Evolutionary conservation across 2,888 invertebrate species (phyloP).

Genomic region (Apamea sordens): DNA sequence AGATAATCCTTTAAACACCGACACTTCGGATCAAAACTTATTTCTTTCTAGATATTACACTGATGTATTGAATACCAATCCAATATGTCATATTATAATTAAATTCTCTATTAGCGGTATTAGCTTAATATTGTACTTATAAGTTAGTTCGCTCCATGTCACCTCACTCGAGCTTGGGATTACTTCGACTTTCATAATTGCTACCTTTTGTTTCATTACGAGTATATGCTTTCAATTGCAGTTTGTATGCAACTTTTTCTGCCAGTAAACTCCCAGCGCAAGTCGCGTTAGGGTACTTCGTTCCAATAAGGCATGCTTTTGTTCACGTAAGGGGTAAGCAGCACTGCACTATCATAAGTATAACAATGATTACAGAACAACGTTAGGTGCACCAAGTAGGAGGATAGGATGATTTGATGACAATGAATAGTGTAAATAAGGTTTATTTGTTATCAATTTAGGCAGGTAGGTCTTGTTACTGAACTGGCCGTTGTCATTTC

Average conservation of each 20-base stretch:
- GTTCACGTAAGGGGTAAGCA: fast-evolving
- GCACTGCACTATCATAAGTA: neutral
- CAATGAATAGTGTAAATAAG: neutral
- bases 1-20: neutral
- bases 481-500: too few relatives aligned
- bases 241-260: too few relatives aligned
- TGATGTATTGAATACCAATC: neutral
- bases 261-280: too few relatives aligned
- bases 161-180: neutral
- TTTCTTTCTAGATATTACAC: neutral
- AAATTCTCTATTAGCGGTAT: neutral
- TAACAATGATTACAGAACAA: neutral
- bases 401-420: neutral
- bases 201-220: constrained; percentile 7
- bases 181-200: constrained; percentile 15
- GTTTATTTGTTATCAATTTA: too few relatives aligned
- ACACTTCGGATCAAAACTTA: neutral
- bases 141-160: neutral
- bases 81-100: neutral
- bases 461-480: too few relatives aligned
- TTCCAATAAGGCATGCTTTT: neutral
- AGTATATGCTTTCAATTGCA: neutral
- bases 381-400: neutral
- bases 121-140: constrained; percentile 17
- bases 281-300: neutral